These are phyloP conservation scores for Acanthococcus lagerstroemiae DNA, from an alignment of 2,888 invertebrate genomes.

Conservation along the genomic window DNA sequence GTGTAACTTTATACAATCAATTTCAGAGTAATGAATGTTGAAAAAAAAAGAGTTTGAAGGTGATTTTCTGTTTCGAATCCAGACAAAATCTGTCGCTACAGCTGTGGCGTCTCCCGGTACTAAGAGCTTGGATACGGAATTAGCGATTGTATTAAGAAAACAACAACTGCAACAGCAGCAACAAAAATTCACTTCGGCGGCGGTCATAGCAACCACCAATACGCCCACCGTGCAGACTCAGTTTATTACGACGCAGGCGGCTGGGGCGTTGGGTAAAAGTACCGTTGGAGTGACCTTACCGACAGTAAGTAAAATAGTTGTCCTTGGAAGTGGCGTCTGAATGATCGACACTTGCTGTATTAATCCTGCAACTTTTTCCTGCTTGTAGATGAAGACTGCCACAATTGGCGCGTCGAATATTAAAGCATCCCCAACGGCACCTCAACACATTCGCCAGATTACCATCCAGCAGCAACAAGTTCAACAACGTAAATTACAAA, in stretches of 20 bases:
- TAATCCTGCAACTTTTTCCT: not conserved
- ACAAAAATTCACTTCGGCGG: constrained; percentile 17
- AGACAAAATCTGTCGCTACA: constrained; percentile 26
- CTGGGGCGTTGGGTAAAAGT: constrained; percentile 34
- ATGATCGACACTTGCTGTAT: too few species aligned
- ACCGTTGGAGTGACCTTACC: constrained; percentile 20
- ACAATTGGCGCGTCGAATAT: constrained; percentile 22
- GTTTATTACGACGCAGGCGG: constrained; percentile 18
- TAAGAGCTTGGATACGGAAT: constrained; percentile 48
- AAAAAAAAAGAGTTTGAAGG: not conserved
- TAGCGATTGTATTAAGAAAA: constrained; percentile 50
- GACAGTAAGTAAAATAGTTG: constrained; percentile 2
- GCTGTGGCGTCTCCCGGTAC: constrained; percentile 41
- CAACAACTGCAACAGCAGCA: constrained; percentile 40
- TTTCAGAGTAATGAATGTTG: not conserved
- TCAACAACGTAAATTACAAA: constrained; percentile 51
- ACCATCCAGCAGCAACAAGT: constrained; percentile 46
- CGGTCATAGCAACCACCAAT: constrained; percentile 30
- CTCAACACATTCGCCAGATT: constrained; percentile 56
- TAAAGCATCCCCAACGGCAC: constrained; percentile 39
- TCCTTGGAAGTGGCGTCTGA: too few species aligned
- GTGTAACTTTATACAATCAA: not conserved
- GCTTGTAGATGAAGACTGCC: constrained; percentile 23
- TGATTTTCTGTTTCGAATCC: not conserved
- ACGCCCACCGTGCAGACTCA: constrained; percentile 28